Percentiles rank a stretch among this genome's conserved stretches.
Evolutionary conservation across 2,797 vertebrate species (phyloP).

Genomic region (Ctenochaetus hawaiiensis): DNA sequence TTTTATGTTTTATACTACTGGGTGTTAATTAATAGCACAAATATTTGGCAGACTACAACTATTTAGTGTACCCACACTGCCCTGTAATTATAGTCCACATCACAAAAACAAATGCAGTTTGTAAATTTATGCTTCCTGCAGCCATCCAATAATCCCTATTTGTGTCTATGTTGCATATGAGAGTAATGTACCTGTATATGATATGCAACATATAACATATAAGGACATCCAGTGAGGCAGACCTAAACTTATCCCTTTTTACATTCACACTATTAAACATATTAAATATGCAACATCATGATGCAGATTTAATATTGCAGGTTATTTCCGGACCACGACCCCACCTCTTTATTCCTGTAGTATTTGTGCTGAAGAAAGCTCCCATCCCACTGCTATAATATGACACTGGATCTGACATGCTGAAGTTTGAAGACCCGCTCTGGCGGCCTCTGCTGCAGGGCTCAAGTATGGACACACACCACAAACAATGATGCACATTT

Average conservation of each 20-base stretch:
- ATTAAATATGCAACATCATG: background rate
- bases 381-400: background rate
- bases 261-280: background rate
- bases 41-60: background rate
- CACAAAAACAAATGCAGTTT: background rate
- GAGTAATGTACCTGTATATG: background rate
- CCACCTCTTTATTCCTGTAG: background rate
- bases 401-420: background rate
- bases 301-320: background rate
- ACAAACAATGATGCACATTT: background rate
- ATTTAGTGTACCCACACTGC: background rate
- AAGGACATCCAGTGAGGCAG: background rate
- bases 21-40: background rate
- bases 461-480: background rate
- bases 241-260: background rate
- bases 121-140: background rate
- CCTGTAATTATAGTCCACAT: background rate
- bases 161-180: background rate
- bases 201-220: background rate
- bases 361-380: background rate
- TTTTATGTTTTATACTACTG: background rate
- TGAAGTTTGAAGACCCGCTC: conserved; percentile 1
- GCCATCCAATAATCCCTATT: background rate
- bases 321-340: background rate
- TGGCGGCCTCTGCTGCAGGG: conserved; percentile 53